Evolutionary conservation across 1,140 invertebrate species (phyloP).

Genomic region (Drosophila melanica): DNA sequence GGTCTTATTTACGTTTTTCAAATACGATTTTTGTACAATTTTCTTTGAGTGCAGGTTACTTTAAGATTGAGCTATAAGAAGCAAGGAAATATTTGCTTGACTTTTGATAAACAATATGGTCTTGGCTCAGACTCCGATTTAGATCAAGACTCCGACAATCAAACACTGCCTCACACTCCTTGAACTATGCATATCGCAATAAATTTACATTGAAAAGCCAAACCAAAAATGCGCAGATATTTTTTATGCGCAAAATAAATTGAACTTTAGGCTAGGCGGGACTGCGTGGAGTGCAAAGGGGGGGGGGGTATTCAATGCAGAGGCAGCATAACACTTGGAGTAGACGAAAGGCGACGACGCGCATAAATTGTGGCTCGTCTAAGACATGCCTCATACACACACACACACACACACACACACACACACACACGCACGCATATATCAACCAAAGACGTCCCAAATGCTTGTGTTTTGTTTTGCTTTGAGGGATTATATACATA

Average conservation of each 20-base stretch:
- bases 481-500: constrained; percentile 67
- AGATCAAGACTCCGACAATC: constrained; percentile 1
- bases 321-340: constrained; percentile 68
- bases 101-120: neutral
- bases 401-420: constrained; percentile 30
- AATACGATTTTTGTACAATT: too few species aligned
- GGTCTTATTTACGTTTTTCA: too few species aligned
- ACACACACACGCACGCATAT: constrained; percentile 33
- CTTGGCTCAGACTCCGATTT: constrained; percentile 12
- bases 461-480: constrained; percentile 67
- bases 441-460: constrained; percentile 40
- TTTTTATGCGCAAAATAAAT: constrained; percentile 78
- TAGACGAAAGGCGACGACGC: constrained; percentile 79
- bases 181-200: constrained; percentile 47
- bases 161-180: neutral
- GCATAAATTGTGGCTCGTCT: constrained; percentile 73
- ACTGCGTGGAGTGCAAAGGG: constrained; percentile 1
- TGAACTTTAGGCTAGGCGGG: constrained; percentile 55
- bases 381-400: constrained; percentile 34
- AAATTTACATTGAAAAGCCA: constrained; percentile 45
- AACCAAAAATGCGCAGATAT: constrained; percentile 67
- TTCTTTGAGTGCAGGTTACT: too few species aligned
- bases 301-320: constrained; percentile 17
- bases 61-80: too few species aligned
- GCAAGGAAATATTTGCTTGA: neutral